phyloP scores from a whole-genome alignment of 2,888 invertebrate genomes.

The Caenorhabditis becei region DNA sequence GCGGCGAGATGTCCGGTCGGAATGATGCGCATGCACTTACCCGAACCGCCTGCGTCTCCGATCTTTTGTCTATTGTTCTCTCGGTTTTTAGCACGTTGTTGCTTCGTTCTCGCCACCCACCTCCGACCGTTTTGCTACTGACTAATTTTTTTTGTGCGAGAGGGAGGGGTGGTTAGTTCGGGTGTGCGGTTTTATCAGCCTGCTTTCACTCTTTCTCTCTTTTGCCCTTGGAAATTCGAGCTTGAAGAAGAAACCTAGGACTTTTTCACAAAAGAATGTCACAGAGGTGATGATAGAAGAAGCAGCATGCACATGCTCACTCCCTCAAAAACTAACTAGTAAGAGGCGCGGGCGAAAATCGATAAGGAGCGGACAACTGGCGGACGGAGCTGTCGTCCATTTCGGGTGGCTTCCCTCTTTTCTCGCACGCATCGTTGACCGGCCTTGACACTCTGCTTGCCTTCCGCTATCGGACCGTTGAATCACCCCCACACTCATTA shows the following conservation, averaged over 20 bases:
- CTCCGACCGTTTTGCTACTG: constrained; percentile 20
- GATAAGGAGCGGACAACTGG: constrained; percentile 15
- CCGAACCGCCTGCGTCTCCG: constrained; percentile 26
- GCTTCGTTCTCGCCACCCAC: constrained; percentile 18
- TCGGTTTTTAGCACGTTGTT: constrained; percentile 37
- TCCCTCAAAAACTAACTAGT: constrained; percentile 16
- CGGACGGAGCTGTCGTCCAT: constrained; percentile 18
- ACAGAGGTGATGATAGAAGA: constrained; percentile 19
- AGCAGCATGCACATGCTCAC: background rate
- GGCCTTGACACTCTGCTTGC: constrained; percentile 53
- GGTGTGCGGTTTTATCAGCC: background rate
- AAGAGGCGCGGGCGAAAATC: constrained; percentile 23
- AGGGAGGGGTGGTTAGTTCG: too few relatives aligned
- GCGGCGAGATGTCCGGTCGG: constrained; percentile 21
- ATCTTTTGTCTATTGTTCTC: constrained; percentile 23
- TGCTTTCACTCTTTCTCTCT: background rate
- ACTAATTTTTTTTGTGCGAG: background rate
- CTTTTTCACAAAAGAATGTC: background rate
- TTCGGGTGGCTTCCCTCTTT: constrained; percentile 36
- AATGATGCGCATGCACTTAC: constrained; percentile 45
- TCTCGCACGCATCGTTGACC: constrained; percentile 40
- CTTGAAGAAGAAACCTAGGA: background rate
- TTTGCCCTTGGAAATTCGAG: constrained; percentile 5
- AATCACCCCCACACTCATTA: constrained; percentile 56
- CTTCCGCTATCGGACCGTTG: constrained; percentile 50